phyloP scores from a whole-genome alignment of 2,797 vertebrate species.

The Thalassophryne amazonica region DNA sequence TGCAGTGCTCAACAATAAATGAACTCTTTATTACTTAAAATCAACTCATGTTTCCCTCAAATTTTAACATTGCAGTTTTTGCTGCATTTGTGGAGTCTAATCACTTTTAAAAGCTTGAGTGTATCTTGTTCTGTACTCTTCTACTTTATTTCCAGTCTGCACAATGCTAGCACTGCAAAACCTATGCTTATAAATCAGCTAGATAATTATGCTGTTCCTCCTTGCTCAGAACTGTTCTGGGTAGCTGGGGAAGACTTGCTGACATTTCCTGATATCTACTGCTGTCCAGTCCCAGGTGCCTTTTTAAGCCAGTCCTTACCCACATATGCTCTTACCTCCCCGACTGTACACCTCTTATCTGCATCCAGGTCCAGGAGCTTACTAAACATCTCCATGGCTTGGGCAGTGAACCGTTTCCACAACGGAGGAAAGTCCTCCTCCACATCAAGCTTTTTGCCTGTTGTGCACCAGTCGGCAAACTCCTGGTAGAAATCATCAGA shows the following conservation, averaged over 20 bases:
- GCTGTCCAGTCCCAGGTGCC: slow-evolving; percentile 5
- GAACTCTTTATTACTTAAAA: no score
- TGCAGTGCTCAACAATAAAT: no score
- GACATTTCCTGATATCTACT: slow-evolving; percentile 15
- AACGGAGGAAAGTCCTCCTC: slow-evolving; percentile 67
- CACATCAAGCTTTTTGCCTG: slow-evolving; percentile 9
- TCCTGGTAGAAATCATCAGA: slow-evolving; percentile 76
- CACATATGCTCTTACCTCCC: slow-evolving; percentile 69
- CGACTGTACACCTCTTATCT: slow-evolving; percentile 56
- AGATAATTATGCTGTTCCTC: no score
- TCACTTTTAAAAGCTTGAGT: no score
- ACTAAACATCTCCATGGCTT: slow-evolving; percentile 79
- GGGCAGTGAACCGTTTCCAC: slow-evolving; percentile 77
- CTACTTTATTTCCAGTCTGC: no score
- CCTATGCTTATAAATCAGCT: no score
- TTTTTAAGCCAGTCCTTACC: slow-evolving; percentile 76
- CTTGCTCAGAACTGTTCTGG: slow-evolving; percentile 1
- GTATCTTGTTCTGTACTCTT: no score
- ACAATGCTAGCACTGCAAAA: no score
- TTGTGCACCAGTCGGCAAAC: slow-evolving; percentile 75
- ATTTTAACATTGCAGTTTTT: no score
- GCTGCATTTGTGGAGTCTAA: no score
- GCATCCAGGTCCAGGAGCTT: slow-evolving; percentile 73
- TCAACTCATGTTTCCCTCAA: no score
- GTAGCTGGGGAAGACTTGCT: slow-evolving; percentile 9